Evolutionary conservation across 2,797 vertebrate genomes (phyloP).

Genomic region (Neosalanx taihuensis): DNA sequence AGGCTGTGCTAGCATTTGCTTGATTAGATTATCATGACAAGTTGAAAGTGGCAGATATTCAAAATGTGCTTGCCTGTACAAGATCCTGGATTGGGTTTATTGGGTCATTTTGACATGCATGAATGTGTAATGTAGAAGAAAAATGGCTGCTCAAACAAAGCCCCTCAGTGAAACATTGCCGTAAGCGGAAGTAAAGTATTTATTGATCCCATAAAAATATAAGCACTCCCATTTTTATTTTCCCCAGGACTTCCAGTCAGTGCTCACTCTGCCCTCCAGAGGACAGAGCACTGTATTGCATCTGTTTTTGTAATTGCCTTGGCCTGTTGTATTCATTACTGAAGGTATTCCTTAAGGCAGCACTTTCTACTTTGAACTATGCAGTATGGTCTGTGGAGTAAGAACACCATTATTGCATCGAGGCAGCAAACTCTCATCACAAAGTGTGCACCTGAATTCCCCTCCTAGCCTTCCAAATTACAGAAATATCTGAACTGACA

Average conservation of each 20-base stretch:
- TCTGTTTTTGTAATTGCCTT: conserved; percentile 29
- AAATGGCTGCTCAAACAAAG: conserved; percentile 64
- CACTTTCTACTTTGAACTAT: conserved; percentile 7
- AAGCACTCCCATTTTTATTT: conserved; percentile 62
- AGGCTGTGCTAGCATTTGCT: conserved; percentile 11
- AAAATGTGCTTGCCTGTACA: conserved; percentile 23
- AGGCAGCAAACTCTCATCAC: conserved; percentile 16
- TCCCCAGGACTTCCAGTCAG: conserved; percentile 44
- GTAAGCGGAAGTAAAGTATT: conserved; percentile 72
- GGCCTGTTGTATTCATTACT: conserved; percentile 4
- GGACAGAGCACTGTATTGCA: conserved; percentile 40
- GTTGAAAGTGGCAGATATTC: conserved; percentile 1
- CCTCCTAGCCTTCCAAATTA: neutral
- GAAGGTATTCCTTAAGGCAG: neutral
- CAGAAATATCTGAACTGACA: conserved; percentile 39
- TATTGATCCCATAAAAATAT: conserved; percentile 74
- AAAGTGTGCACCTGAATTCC: neutral
- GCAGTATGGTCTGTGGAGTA: neutral
- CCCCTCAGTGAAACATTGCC: conserved; percentile 64
- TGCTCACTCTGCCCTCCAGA: conserved; percentile 56
- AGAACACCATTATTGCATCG: neutral
- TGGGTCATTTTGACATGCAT: conserved; percentile 44
- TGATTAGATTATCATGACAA: conserved; percentile 19
- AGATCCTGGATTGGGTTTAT: conserved; percentile 25
- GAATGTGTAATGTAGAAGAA: conserved; percentile 45